Evolutionary conservation across 2,888 invertebrate genomes (phyloP), one percentile per base, ranked within the genome.

Genomic region (Ormyrus labotus): DNA sequence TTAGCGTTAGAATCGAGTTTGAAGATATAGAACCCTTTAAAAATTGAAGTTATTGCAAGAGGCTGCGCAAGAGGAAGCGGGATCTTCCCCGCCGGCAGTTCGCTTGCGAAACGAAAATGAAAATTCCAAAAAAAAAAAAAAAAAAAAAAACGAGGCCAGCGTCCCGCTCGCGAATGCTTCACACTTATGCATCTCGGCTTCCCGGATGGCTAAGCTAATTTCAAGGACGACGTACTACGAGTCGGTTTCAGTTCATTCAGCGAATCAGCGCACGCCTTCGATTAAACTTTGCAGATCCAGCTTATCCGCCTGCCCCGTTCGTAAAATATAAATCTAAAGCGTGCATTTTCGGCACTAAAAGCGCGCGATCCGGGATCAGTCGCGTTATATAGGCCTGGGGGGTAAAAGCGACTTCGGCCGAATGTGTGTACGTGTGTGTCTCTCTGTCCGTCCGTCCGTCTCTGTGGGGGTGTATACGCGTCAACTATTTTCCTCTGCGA

Each of bases 101-200:
- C 58, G 58, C 51, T 19, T 10, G 48, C 55, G 57, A 50, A 34
- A 58, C 11, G 19, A 58, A 57, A 58, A 60, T 11, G 45, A 50
- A 55, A 51, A 34, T 34, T 34, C 4, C 34, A 34, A 4, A 45
- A 60, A 53, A 48, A 72, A 78, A 13, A 48, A 72, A 78, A 13
- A 13, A 61, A 55, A 63, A 55, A 0, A 77, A 77, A 80, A 60
- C 53, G 61, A 80, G 67, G 75, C 75, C 74, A 67, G 64, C 71
- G 61, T 8, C 47, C 51, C 10, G 11, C 51, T 19, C 48, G 10
- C 57, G 34, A 58, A 65, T 65, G 45, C 53, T 78, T 78, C 47
- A 58, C 68, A 68, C 34, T 71, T 55, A 78, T 68, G 2, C 34
- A 34, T 60, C 34, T 6, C 47, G 45, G 10, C 34, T 34, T 2